Evolutionary conservation across 1,140 invertebrate species (phyloP).

Genomic region (Drosophila watanabei): DNA sequence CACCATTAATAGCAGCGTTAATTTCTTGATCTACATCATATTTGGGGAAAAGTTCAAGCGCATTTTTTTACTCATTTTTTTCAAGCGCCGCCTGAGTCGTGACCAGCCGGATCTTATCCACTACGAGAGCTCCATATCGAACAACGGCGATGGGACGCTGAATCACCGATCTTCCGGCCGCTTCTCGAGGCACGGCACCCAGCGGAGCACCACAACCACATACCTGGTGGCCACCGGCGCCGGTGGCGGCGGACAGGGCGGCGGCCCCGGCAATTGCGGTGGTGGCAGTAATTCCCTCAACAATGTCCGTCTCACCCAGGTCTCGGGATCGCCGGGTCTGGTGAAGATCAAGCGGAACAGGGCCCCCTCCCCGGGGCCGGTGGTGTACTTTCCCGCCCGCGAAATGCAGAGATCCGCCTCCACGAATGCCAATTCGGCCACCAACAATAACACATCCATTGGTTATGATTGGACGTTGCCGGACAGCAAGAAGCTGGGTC

Average conservation of each 20-base stretch:
- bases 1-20: slow-evolving; percentile 98
- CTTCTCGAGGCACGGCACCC: slow-evolving; percentile 88
- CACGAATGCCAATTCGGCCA: slow-evolving; percentile 62
- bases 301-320: slow-evolving; percentile 73
- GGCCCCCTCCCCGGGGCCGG: slow-evolving; percentile 88
- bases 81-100: slow-evolving; percentile 88
- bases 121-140: slow-evolving; percentile 93
- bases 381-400: slow-evolving; percentile 89
- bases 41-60: slow-evolving; percentile 98
- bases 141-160: slow-evolving; percentile 88
- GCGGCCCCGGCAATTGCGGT: slow-evolving; percentile 79
- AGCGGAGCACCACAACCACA: slow-evolving; percentile 85
- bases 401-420: slow-evolving; percentile 75
- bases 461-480: slow-evolving; percentile 76
- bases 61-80: slow-evolving; percentile 95
- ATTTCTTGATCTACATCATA: slow-evolving; percentile 98
- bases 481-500: slow-evolving; percentile 69
- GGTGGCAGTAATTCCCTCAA: slow-evolving; percentile 85
- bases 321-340: slow-evolving; percentile 72
- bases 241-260: slow-evolving; percentile 82
- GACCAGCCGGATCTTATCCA: slow-evolving; percentile 91
- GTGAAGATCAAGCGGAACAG: slow-evolving; percentile 80
- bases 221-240: slow-evolving; percentile 69
- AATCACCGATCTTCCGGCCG: slow-evolving; percentile 89
- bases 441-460: slow-evolving; percentile 79